These are phyloP conservation scores for Athalia rosae DNA, from an alignment of 2,888 invertebrate species.

Conservation along the genomic window DNA sequence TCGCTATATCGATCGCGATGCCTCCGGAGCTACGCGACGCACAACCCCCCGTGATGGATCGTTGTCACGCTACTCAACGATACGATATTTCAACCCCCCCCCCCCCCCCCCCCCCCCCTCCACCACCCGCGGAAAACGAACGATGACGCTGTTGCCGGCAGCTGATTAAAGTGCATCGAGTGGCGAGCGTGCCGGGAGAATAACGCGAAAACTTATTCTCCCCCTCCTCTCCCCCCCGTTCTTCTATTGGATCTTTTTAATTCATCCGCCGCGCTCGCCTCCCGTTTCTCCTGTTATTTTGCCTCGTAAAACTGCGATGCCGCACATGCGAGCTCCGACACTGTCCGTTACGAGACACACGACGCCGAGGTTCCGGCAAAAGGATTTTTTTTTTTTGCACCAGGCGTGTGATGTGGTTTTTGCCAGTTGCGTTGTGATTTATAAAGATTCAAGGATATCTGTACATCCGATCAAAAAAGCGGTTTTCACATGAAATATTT, in stretches of 20 bases:
- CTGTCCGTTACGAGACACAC: no score
- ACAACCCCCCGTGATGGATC: slow-evolving; percentile 33
- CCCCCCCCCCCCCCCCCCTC: no score
- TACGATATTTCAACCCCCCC: slow-evolving; percentile 29
- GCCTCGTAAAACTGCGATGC: neutral
- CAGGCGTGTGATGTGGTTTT: no score
- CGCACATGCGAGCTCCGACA: no score
- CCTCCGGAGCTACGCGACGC: neutral
- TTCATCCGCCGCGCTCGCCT: no score
- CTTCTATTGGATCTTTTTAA: no score
- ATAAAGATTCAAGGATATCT: slow-evolving; percentile 3
- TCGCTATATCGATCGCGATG: slow-evolving; percentile 40
- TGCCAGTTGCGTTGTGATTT: neutral
- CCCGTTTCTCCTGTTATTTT: slow-evolving; percentile 4
- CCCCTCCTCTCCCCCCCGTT: no score
- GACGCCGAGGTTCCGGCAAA: no score
- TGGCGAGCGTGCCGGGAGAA: neutral
- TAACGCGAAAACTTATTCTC: neutral
- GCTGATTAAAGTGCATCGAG: slow-evolving; percentile 32
- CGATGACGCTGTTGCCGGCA: neutral
- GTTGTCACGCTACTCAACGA: slow-evolving; percentile 30
- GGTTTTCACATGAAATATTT: slow-evolving; percentile 16
- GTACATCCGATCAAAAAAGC: neutral
- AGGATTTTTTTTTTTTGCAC: no score
- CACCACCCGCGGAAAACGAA: neutral